phyloP scores from a whole-genome alignment of 2,888 invertebrate species.

The Drosophila ezoana region DNA sequence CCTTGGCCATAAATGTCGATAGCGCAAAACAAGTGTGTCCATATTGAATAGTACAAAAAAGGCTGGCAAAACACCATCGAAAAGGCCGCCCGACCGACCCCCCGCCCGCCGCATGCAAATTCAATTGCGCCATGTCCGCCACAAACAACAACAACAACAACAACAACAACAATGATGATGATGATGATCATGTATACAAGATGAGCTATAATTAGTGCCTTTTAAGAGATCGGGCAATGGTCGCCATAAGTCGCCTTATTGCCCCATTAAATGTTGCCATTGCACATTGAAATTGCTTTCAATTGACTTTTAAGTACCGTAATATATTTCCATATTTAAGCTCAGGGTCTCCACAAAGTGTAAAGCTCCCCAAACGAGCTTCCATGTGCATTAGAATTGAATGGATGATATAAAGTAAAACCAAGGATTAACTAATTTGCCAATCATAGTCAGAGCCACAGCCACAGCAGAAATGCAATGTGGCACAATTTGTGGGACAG shows the following conservation, averaged over 20 bases:
- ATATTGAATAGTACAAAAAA: constrained; percentile 49
- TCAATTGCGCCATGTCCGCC: constrained; percentile 43
- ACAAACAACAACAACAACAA: constrained; percentile 3
- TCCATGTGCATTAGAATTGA: too few relatives aligned
- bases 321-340: constrained; percentile 4
- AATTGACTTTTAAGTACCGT: constrained; percentile 32
- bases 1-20: constrained; percentile 64
- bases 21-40: constrained; percentile 45
- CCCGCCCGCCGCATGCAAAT: constrained; percentile 38
- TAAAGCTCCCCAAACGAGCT: neutral
- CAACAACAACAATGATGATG: constrained; percentile 18
- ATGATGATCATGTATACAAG: constrained; percentile 48
- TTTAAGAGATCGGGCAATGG: constrained; percentile 21
- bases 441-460: too few relatives aligned
- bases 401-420: too few relatives aligned
- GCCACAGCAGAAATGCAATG: too few relatives aligned
- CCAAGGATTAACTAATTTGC: too few relatives aligned
- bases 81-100: constrained; percentile 36
- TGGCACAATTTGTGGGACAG: too few relatives aligned
- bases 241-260: constrained; percentile 34
- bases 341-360: constrained; percentile 2
- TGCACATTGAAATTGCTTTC: constrained; percentile 31
- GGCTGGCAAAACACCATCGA: constrained; percentile 41
- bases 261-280: constrained; percentile 31
- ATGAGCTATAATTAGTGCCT: constrained; percentile 45